phyloP scores from a whole-genome alignment of 2,797 vertebrate species.

The Tapera naevia region DNA sequence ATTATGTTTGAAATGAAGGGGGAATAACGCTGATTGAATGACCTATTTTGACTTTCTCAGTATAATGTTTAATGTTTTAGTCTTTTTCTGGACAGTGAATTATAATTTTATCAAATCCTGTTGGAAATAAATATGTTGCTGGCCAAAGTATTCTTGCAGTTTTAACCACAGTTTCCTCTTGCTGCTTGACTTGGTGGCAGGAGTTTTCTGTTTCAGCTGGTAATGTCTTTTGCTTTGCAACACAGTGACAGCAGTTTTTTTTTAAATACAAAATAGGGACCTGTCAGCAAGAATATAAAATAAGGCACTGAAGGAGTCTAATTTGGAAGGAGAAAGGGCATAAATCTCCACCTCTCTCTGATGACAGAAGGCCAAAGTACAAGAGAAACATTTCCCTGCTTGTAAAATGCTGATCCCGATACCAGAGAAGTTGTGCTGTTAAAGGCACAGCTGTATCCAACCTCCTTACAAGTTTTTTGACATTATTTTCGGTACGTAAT shows the following conservation, averaged over 20 bases:
- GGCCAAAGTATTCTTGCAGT: neutral
- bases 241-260: neutral
- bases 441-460: neutral
- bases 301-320: constrained; percentile 22
- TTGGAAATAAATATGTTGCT: constrained; percentile 27
- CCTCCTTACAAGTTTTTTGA: neutral
- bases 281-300: constrained; percentile 59
- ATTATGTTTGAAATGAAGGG: constrained; percentile 46
- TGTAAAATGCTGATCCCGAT: neutral
- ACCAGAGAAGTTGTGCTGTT: neutral
- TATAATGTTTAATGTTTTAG: constrained; percentile 35
- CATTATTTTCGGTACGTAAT: rapidly evolving
- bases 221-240: constrained; percentile 1
- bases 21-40: constrained; percentile 47
- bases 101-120: constrained; percentile 45
- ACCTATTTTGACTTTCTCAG: constrained; percentile 66
- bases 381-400: neutral
- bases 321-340: constrained; percentile 44
- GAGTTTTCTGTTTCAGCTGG: neutral
- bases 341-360: constrained; percentile 52
- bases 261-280: constrained; percentile 41
- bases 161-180: neutral
- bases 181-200: rapidly evolving
- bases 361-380: constrained; percentile 38
- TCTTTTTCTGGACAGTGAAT: constrained; percentile 40